Evolutionary conservation across 2,113 vertebrate genomes (phyloP), one percentile per base, ranked within the genome.

Genomic region (Thermophis baileyi): DNA sequence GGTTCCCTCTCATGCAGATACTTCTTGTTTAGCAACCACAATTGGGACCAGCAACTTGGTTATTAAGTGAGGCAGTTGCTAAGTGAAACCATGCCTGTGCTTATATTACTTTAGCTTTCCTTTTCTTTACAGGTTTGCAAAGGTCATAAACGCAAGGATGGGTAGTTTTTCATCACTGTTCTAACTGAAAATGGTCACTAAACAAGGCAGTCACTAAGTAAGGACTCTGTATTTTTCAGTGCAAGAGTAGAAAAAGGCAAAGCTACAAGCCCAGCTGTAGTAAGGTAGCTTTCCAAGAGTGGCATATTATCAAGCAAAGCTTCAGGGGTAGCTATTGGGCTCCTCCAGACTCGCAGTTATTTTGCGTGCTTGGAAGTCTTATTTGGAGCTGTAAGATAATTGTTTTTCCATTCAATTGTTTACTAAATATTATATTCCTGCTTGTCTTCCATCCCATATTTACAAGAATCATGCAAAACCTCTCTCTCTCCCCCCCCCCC

Each of bases 401-500:
- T n/a, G 30, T n/a, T 69, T 63, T 69, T 30, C 63, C 63, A 69
- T 14, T 27, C 57, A 16, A 35, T 69, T 35, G 30, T 35, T 69
- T 69, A 69, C 63, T 69, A n/a, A 69, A n/a, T 69, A 12, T 69
- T 69, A 69, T n/a, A 69, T n/a, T n/a, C 63, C 30, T 69, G 60
- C 1, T 11, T 69, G 30, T 69, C 63, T 69, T 69, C 30, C 63
- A n/a, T n/a, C 63, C 12, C 11, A n/a, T 14, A 1, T n/a, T 69
- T n/a, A 69, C 30, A 69, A 63, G 57, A 63, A 30, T 63, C 27
- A 63, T 63, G 57, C 10, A 63, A 69, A 69, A 69, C 12, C 30
- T 69, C 2, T 55, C 54, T 6, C 2, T 22, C 54, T 4, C 54
- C 9, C 20, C 1, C 55, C 6, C 6, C 1, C 0, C 0, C 16